phyloP scores from a whole-genome alignment of 2,113 vertebrate genomes.

The Bujurquina vittata region DNA sequence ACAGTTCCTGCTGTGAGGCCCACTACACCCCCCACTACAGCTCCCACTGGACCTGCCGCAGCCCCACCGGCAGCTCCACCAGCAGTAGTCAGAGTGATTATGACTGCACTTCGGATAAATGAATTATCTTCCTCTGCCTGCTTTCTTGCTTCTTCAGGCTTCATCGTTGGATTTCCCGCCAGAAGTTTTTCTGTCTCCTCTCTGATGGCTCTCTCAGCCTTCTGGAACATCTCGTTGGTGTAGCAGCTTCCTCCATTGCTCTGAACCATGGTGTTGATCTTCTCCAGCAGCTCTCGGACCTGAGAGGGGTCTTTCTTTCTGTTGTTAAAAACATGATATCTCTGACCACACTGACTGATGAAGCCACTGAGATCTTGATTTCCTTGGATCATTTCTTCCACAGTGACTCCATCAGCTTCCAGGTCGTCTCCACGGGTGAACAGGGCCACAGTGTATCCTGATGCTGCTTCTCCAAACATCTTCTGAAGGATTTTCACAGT shows the following conservation, averaged over 20 bases:
- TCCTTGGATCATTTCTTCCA: rapidly evolving
- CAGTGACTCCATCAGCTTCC: rapidly evolving
- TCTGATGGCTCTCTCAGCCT: too few relatives aligned
- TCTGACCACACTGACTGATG: rapidly evolving
- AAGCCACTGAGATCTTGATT: rapidly evolving
- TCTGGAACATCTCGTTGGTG: rapidly evolving
- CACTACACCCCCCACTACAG: too few relatives aligned
- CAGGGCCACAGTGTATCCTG: neutral
- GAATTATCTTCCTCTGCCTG: too few relatives aligned
- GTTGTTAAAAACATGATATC: neutral
- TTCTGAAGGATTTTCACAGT: neutral
- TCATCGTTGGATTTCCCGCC: too few relatives aligned
- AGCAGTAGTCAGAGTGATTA: neutral
- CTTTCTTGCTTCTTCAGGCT: too few relatives aligned
- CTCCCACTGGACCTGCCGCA: neutral
- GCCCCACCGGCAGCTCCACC: neutral
- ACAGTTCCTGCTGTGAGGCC: neutral
- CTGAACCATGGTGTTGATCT: neutral
- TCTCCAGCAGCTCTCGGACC: neutral
- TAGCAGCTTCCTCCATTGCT: rapidly evolving
- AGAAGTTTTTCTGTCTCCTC: too few relatives aligned
- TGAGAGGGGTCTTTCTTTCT: neutral
- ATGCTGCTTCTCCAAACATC: neutral
- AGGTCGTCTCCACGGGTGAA: neutral
- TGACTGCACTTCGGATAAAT: too few relatives aligned